Evolutionary conservation across 1,140 invertebrate genomes (phyloP).

Genomic region (Drosophila hydei): DNA sequence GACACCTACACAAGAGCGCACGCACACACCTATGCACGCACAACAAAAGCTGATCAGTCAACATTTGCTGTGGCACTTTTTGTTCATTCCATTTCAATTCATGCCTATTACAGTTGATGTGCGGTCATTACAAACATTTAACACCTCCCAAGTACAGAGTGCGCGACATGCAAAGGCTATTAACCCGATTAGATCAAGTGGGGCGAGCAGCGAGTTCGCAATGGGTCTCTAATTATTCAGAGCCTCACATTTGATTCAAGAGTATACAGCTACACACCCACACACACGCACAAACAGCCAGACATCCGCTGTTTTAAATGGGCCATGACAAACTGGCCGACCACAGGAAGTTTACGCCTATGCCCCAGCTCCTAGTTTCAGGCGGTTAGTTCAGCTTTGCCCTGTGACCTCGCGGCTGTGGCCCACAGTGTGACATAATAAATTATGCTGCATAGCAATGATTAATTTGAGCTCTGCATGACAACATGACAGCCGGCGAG

Average conservation of each 20-base stretch:
- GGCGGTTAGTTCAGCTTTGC: constrained; percentile 26
- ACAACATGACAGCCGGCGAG: constrained; percentile 60
- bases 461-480: constrained; percentile 74
- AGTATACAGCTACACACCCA: constrained; percentile 22
- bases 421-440: constrained; percentile 75
- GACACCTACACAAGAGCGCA: constrained; percentile 37
- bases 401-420: constrained; percentile 34
- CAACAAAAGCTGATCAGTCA: constrained; percentile 61
- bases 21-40: constrained; percentile 12
- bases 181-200: constrained; percentile 79
- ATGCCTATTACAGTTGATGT: constrained; percentile 71
- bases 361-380: constrained; percentile 7
- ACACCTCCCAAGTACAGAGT: constrained; percentile 57
- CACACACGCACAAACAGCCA: constrained; percentile 21
- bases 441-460: constrained; percentile 79
- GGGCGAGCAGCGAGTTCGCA: constrained; percentile 31
- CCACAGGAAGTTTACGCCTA: constrained; percentile 70
- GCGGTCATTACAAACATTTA: constrained; percentile 73
- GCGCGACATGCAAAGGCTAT: constrained; percentile 74
- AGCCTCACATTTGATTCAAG: constrained; percentile 78
- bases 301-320: constrained; percentile 61
- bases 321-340: constrained; percentile 65
- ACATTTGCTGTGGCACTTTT: constrained; percentile 39
- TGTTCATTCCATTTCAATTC: constrained; percentile 51
- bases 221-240: constrained; percentile 71